phyloP scores from a whole-genome alignment of 2,113 vertebrate genomes.

The Bostrychus sinensis region DNA sequence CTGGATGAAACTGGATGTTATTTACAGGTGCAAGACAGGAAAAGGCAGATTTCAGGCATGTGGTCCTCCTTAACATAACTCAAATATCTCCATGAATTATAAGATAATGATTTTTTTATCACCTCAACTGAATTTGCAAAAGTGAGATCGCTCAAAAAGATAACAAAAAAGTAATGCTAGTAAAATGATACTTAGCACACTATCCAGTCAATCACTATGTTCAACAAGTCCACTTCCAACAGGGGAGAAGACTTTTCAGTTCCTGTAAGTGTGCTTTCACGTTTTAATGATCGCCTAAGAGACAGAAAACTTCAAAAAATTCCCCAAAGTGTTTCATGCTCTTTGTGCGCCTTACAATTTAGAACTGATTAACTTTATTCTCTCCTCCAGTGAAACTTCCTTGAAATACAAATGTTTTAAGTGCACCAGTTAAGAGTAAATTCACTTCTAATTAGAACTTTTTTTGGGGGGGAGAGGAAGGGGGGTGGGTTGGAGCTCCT shows the following conservation, averaged over 20 bases:
- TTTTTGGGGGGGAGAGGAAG: too few species aligned
- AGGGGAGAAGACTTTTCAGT: background rate
- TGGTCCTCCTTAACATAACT: too few species aligned
- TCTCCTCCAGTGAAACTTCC: background rate
- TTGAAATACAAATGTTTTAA: constrained; percentile 16
- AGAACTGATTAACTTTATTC: constrained; percentile 19
- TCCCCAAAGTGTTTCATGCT: background rate
- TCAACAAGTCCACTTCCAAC: background rate
- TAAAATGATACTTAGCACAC: background rate
- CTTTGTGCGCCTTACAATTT: constrained; percentile 15
- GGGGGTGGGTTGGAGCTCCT: constrained; percentile 6
- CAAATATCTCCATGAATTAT: too few species aligned
- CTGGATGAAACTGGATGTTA: too few species aligned
- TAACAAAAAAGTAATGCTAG: too few species aligned
- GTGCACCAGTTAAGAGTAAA: constrained; percentile 16
- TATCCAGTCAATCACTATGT: background rate
- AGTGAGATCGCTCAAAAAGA: too few species aligned
- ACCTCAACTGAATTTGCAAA: too few species aligned
- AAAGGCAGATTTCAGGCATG: too few species aligned
- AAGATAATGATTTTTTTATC: too few species aligned
- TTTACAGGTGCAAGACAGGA: too few species aligned
- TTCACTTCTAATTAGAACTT: constrained; percentile 31
- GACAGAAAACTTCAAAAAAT: background rate
- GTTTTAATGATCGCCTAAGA: constrained; percentile 3
- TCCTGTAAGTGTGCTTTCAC: background rate